Percentiles rank a stretch among this genome's conserved stretches.
Evolutionary conservation across 2,113 vertebrate genomes (phyloP).

Genomic region (Entelurus aequoreus): DNA sequence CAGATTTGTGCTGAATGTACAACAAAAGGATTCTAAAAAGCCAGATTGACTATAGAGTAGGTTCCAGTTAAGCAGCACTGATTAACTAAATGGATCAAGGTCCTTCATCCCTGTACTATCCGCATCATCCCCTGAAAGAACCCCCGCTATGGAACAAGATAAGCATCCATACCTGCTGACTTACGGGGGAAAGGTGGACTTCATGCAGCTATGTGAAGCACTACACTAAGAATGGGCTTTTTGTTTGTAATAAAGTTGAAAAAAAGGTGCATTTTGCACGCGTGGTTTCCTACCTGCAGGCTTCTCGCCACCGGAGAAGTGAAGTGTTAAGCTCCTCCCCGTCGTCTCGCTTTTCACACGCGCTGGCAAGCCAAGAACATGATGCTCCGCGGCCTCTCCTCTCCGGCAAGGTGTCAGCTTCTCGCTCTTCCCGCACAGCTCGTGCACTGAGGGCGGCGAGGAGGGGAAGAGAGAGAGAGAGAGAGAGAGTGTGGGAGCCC

Average conservation of each 20-base stretch:
- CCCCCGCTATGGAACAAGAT: too few relatives aligned
- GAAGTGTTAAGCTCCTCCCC: slow-evolving; percentile 9
- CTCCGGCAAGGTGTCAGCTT: slow-evolving; percentile 44
- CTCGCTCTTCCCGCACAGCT: slow-evolving; percentile 36
- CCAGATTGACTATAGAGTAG: neutral
- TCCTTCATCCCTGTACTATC: neutral
- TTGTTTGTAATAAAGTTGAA: too few relatives aligned
- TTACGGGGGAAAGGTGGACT: too few relatives aligned
- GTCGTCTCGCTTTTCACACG: slow-evolving; percentile 12
- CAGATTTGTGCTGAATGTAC: too few relatives aligned
- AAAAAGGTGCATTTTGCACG: slow-evolving; percentile 7
- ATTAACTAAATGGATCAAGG: slow-evolving; percentile 26
- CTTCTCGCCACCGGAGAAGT: slow-evolving; percentile 2
- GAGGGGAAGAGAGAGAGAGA: slow-evolving; percentile 19
- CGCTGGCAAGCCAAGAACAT: slow-evolving; percentile 14
- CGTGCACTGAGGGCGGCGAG: slow-evolving; percentile 33
- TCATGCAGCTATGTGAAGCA: too few relatives aligned
- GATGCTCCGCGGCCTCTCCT: slow-evolving; percentile 30
- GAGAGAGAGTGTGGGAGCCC: slow-evolving; percentile 38
- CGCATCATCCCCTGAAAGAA: too few relatives aligned
- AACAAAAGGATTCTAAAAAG: slow-evolving; percentile 9
- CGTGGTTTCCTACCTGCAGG: slow-evolving; percentile 24
- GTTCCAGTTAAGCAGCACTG: slow-evolving; percentile 38
- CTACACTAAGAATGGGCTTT: too few relatives aligned
- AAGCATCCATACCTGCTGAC: too few relatives aligned